Percentiles rank a stretch among this genome's conserved stretches.
Conservation (phyloP, 2,888 invertebrate species). For the Congeria kusceri region DNA sequence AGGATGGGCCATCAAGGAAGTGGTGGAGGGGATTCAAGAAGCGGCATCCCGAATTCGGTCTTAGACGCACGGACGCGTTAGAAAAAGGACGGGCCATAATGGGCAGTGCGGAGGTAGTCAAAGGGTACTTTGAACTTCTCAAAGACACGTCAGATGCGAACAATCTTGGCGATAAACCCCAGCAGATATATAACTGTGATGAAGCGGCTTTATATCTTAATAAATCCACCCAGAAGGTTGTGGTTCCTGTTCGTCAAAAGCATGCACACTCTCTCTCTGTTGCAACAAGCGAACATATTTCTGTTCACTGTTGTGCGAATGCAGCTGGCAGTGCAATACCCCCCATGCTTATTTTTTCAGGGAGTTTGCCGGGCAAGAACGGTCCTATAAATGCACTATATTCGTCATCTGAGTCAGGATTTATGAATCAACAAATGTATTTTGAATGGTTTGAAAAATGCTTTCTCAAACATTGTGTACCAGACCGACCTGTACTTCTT, state of each 20-base stretch:
- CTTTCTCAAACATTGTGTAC: background rate
- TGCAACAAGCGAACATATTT: conserved; percentile 46
- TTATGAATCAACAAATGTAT: conserved; percentile 45
- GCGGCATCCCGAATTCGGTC: conserved; percentile 23
- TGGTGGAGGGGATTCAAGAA: conserved; percentile 35
- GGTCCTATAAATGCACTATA: conserved; percentile 28
- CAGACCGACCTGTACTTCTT: conserved; percentile 23
- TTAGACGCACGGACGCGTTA: conserved; percentile 38
- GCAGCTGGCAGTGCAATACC: conserved; percentile 31
- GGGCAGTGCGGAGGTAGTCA: conserved; percentile 19
- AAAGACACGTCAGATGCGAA: conserved; percentile 34
- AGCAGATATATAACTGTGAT: conserved; percentile 47
- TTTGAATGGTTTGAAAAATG: conserved; percentile 44
- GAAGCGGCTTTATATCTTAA: conserved; percentile 40
- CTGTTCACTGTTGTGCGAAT: conserved; percentile 46
- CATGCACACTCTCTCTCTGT: conserved; percentile 24
- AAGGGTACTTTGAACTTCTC: conserved; percentile 39
- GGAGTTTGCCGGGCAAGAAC: conserved; percentile 19
- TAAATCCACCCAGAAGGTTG: conserved; percentile 39
- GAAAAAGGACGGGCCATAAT: conserved; percentile 41
- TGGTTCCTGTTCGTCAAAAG: conserved; percentile 29
- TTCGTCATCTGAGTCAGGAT: conserved; percentile 16
- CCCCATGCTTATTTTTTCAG: conserved; percentile 40
- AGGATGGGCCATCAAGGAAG: conserved; percentile 32
- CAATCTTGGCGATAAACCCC: conserved; percentile 14